Conservation (phyloP, 2,113 vertebrate species). For the Mustela nigripes region DNA sequence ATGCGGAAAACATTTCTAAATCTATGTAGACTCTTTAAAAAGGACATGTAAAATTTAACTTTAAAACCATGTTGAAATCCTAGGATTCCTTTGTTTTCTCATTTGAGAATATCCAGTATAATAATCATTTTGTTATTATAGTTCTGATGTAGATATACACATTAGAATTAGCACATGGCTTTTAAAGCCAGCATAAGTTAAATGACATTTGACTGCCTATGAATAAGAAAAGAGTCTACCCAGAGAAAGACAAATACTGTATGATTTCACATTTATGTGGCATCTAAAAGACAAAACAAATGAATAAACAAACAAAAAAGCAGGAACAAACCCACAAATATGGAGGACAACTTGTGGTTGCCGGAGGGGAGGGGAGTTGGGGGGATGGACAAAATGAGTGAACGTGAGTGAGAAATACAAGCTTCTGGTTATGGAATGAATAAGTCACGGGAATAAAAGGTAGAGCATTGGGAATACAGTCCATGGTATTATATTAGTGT, state of each 20-base stretch:
- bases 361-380: neutral
- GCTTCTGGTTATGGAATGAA: neutral
- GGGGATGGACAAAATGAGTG: neutral
- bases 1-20: constrained; percentile 2
- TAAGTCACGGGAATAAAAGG: neutral
- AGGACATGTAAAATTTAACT: neutral
- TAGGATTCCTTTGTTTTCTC: neutral
- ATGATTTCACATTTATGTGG: neutral
- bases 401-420: neutral
- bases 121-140: constrained; percentile 18
- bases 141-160: neutral
- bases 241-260: neutral
- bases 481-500: neutral
- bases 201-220: constrained; percentile 28
- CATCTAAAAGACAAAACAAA: neutral
- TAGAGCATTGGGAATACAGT: neutral
- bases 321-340: neutral
- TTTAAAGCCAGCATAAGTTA: constrained; percentile 45
- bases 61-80: neutral
- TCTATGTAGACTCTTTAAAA: constrained; percentile 18
- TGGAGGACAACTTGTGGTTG: neutral
- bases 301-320: neutral
- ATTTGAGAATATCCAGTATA: neutral
- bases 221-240: constrained; percentile 35
- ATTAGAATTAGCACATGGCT: neutral